A percentile compares a stretch with the other conserved stretches of the same genome.
These are phyloP conservation scores for Caligus rogercresseyi DNA, from an alignment of 1,140 invertebrate species.

Conservation along the genomic window DNA sequence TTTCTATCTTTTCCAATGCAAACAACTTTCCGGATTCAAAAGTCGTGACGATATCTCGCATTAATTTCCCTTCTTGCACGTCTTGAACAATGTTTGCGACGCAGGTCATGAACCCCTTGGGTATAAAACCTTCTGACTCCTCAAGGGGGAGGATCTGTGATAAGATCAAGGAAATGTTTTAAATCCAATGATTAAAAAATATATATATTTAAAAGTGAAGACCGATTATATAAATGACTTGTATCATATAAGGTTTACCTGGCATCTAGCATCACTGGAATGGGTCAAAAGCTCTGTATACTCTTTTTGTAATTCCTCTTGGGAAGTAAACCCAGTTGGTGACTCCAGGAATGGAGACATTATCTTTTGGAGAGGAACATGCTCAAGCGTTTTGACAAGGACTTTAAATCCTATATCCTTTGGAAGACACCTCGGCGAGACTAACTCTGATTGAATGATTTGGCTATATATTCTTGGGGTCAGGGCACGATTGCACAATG, in stretches of 20 bases:
- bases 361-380: neutral
- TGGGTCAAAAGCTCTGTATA: neutral
- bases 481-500: neutral
- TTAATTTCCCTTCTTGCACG: neutral
- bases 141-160: neutral
- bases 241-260: neutral
- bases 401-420: neutral
- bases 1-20: neutral
- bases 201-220: too few relatives aligned
- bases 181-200: neutral
- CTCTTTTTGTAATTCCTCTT: neutral
- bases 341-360: neutral
- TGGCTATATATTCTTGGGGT: neutral
- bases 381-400: neutral
- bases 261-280: neutral
- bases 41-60: neutral
- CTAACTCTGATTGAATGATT: neutral
- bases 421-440: neutral
- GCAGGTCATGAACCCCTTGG: neutral
- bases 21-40: neutral
- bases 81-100: neutral
- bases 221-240: too few relatives aligned
- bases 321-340: neutral
- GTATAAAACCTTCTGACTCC: neutral
- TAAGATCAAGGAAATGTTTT: neutral